phyloP scores from a whole-genome alignment of 1,140 invertebrate species.

The Pogonognathellus flavescens region DNA sequence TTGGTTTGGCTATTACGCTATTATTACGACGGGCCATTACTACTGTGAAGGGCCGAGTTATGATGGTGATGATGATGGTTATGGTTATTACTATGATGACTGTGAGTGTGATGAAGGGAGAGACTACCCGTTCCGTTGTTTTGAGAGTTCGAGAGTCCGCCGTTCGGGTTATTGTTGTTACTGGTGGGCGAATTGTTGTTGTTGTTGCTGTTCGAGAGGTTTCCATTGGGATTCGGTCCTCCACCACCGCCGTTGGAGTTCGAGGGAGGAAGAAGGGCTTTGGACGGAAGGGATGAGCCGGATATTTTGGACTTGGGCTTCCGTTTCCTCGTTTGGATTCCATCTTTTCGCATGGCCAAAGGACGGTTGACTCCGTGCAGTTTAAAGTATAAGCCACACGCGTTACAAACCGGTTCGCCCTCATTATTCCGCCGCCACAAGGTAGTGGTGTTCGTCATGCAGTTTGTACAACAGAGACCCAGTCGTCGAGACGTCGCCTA shows the following conservation, averaged over 20 bases:
- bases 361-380: constrained; percentile 87
- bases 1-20: background rate
- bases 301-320: constrained; percentile 78
- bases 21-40: background rate
- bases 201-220: constrained; percentile 4
- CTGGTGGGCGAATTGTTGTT: constrained; percentile 1
- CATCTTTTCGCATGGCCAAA: constrained; percentile 95
- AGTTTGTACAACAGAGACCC: constrained; percentile 92
- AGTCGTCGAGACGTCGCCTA: constrained; percentile 82
- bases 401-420: constrained; percentile 94
- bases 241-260: constrained; percentile 21
- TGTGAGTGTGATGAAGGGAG: constrained; percentile 23
- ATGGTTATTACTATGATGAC: constrained; percentile 20
- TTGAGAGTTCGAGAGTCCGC: background rate
- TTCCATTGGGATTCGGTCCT: background rate
- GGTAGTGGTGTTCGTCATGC: constrained; percentile 75
- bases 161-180: constrained; percentile 31
- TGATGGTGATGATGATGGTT: constrained; percentile 54
- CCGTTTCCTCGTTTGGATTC: constrained; percentile 92
- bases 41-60: background rate
- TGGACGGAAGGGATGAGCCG: constrained; percentile 20
- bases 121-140: constrained; percentile 8
- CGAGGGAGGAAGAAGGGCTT: background rate
- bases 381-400: constrained; percentile 91
- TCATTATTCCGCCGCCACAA: constrained; percentile 61